Conservation (phyloP, 2,797 vertebrate genomes). For the Crocodylus rhombifer region DNA sequence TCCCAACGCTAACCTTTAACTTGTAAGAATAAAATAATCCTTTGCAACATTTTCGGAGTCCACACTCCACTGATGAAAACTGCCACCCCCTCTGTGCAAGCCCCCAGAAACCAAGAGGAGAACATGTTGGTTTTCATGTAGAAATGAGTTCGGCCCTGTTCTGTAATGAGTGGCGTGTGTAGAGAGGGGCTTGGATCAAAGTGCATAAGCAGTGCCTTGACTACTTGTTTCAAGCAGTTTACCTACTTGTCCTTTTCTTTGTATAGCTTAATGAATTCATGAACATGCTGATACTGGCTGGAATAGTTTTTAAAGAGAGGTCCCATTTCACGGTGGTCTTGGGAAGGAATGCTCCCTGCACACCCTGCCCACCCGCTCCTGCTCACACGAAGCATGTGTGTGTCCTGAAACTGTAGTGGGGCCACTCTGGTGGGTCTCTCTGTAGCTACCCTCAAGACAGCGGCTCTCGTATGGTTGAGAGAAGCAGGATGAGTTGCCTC, state of each 20-base stretch:
- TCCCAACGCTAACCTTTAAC: slow-evolving; percentile 71
- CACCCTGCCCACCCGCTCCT: no score
- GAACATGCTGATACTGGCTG: background rate
- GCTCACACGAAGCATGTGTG: no score
- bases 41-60: slow-evolving; percentile 60
- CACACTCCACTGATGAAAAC: slow-evolving; percentile 24
- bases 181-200: fast-evolving
- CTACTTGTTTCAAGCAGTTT: background rate
- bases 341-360: no score
- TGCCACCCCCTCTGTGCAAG: background rate
- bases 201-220: background rate
- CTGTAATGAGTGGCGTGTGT: fast-evolving
- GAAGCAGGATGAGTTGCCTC: background rate
- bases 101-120: background rate
- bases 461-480: no score
- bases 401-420: no score
- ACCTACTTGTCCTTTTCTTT: background rate
- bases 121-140: background rate
- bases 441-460: no score
- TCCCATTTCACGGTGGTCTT: no score
- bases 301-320: background rate
- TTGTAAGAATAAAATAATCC: slow-evolving; percentile 63
- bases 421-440: no score
- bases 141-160: fast-evolving
- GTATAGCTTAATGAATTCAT: background rate